These are phyloP conservation scores for Listronotus bonariensis DNA, from an alignment of 1,140 invertebrate genomes.

Conservation along the genomic window DNA sequence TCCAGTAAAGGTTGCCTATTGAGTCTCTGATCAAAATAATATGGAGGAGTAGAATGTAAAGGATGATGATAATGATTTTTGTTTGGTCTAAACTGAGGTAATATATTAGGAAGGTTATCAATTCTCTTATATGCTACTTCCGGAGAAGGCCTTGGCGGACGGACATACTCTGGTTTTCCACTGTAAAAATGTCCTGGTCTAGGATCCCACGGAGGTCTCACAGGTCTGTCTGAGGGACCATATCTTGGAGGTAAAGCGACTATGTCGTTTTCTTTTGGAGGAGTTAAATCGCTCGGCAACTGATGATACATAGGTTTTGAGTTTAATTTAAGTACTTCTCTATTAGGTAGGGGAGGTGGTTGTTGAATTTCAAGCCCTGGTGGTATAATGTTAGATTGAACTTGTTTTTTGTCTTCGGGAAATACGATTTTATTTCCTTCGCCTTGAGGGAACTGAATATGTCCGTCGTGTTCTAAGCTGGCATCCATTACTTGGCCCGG, in stretches of 20 bases:
- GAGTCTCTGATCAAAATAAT: slow-evolving; percentile 40
- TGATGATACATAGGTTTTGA: slow-evolving; percentile 56
- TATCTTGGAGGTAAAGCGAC: slow-evolving; percentile 29
- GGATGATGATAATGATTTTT: slow-evolving; percentile 37
- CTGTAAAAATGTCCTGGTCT: slow-evolving; percentile 53
- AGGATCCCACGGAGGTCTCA: slow-evolving; percentile 54
- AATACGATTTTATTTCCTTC: slow-evolving; percentile 49
- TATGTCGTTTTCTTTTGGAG: slow-evolving; percentile 48
- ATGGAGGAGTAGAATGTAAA: slow-evolving; percentile 9
- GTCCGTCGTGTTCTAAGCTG: slow-evolving; percentile 46
- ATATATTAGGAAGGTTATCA: slow-evolving; percentile 67
- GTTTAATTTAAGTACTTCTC: slow-evolving; percentile 50
- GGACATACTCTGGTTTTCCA: slow-evolving; percentile 51
- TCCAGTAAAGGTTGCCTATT: slow-evolving; percentile 53
- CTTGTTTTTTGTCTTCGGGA: slow-evolving; percentile 47
- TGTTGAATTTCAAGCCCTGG: slow-evolving; percentile 29
- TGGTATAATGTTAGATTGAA: slow-evolving; percentile 25
- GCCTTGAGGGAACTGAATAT: slow-evolving; percentile 44
- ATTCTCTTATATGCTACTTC: slow-evolving; percentile 52
- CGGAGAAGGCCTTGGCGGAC: slow-evolving; percentile 48
- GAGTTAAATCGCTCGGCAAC: slow-evolving; percentile 53
- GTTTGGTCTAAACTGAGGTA: slow-evolving; percentile 73
- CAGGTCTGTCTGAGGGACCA: slow-evolving; percentile 34
- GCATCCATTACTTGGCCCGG: slow-evolving; percentile 54
- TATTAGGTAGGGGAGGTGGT: slow-evolving; percentile 30